These are phyloP conservation scores for Paraescarpia echinospica DNA, from an alignment of 1,140 invertebrate genomes.

Conservation along the genomic window DNA sequence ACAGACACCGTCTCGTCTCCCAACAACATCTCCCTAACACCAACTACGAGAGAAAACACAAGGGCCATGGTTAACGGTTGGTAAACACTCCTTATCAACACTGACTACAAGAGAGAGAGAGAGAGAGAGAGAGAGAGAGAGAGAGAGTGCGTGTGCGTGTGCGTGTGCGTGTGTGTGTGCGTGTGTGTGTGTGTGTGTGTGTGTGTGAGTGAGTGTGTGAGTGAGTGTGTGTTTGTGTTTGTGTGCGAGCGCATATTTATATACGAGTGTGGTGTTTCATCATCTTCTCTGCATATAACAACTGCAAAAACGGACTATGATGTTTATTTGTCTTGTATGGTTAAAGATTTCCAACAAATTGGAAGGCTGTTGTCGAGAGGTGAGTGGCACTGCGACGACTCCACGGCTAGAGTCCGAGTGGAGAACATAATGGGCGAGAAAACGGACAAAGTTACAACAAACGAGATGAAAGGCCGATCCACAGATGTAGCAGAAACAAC, in stretches of 20 bases:
- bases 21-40: neutral
- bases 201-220: no score
- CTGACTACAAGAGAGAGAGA: no score
- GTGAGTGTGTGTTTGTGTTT: no score
- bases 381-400: neutral
- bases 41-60: neutral
- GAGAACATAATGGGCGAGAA: neutral
- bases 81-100: no score
- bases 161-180: neutral
- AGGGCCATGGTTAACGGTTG: neutral
- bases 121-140: no score
- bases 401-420: neutral
- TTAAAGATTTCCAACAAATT: neutral
- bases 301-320: neutral
- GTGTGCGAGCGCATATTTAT: no score
- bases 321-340: neutral
- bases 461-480: neutral
- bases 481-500: neutral
- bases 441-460: neutral
- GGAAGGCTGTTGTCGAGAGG: neutral
- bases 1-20: neutral
- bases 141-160: no score
- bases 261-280: neutral
- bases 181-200: neutral
- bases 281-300: neutral